Percentiles rank a stretch among this genome's conserved stretches.
These are phyloP conservation scores for Laticauda colubrina DNA, from an alignment of 2,113 vertebrate species.

Conservation along the genomic window DNA sequence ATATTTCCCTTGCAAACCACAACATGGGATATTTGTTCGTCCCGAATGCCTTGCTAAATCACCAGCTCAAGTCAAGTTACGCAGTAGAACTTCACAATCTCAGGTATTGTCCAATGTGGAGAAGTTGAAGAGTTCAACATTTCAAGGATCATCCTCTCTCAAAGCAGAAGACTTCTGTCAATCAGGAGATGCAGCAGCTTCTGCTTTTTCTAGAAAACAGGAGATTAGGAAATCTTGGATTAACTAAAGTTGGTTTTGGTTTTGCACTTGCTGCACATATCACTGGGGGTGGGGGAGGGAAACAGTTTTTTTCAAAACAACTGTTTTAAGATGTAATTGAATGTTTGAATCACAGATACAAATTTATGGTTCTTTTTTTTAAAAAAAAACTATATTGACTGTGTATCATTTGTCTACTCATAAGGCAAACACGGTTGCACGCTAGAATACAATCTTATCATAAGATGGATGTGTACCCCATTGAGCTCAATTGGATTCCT, in stretches of 20 bases:
- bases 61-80: constrained; percentile 63
- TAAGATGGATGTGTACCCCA: not conserved
- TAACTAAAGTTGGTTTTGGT: constrained; percentile 69
- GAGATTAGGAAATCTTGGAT: constrained; percentile 73
- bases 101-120: constrained; percentile 66
- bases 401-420: constrained; percentile 69
- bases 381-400: constrained; percentile 68
- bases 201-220: constrained; percentile 70
- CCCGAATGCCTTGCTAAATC: constrained; percentile 76
- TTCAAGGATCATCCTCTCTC: constrained; percentile 46
- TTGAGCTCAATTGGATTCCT: not conserved
- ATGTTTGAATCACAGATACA: constrained; percentile 68
- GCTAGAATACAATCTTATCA: constrained; percentile 57
- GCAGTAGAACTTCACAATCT: constrained; percentile 59
- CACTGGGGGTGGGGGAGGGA: constrained; percentile 59
- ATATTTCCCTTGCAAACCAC: constrained; percentile 79
- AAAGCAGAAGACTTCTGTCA: constrained; percentile 55
- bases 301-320: constrained; percentile 59
- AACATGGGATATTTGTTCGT: constrained; percentile 79
- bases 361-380: constrained; percentile 71
- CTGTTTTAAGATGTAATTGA: constrained; percentile 72
- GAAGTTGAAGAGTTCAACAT: constrained; percentile 49
- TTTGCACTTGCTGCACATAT: constrained; percentile 73
- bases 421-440: constrained; percentile 66
- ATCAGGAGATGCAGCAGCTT: constrained; percentile 59